Evolutionary conservation across 2,797 vertebrate genomes (phyloP).

Genomic region (Cichlasoma orientale): DNA sequence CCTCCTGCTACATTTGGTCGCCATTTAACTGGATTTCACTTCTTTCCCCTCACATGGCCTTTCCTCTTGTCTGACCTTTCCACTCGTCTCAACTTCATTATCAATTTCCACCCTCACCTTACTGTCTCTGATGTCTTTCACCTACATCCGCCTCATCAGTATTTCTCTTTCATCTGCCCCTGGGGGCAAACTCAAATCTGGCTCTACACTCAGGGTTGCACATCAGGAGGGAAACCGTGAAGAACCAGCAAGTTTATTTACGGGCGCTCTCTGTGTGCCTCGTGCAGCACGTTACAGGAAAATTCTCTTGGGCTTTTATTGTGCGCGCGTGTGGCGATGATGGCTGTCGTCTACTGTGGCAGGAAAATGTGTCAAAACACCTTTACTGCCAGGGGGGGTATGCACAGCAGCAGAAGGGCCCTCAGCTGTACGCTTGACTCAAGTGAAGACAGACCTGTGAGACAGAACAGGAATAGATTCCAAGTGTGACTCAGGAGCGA

Average conservation of each 20-base stretch:
- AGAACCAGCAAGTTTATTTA: conserved; percentile 37
- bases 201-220: conserved; percentile 6
- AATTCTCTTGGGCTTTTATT: conserved; percentile 4
- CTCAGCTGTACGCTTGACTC: not conserved
- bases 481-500: not conserved
- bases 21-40: not conserved
- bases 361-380: conserved; percentile 15
- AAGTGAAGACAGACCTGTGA: not conserved
- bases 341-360: not conserved
- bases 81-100: conserved; percentile 21
- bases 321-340: not conserved
- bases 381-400: not conserved
- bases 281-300: not conserved
- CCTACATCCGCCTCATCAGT: conserved; percentile 24
- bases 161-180: conserved; percentile 45
- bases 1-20: not conserved
- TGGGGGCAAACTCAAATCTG: conserved; percentile 14
- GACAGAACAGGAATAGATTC: not conserved
- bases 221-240: conserved; percentile 11
- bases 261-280: conserved; percentile 21
- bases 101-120: conserved; percentile 23
- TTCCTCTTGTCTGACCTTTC: conserved; percentile 16
- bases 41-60: not conserved
- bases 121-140: conserved; percentile 26
- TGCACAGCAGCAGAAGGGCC: not conserved